Conservation (phyloP, 2,888 invertebrate genomes). For the Allacma fusca region DNA sequence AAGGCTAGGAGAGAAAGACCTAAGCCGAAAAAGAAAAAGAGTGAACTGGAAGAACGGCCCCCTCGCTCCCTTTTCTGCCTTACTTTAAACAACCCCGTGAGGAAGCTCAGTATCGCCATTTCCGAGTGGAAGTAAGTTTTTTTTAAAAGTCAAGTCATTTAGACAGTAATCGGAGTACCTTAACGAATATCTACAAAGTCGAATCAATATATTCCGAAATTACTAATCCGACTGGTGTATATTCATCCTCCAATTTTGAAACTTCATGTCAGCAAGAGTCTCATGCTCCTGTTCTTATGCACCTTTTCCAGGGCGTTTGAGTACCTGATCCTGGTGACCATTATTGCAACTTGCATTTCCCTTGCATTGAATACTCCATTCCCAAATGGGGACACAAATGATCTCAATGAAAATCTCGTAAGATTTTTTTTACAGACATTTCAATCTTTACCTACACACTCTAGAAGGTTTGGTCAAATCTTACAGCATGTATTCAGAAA, state of each 20-base stretch:
- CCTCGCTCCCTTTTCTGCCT: constrained; percentile 58
- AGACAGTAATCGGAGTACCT: too few species aligned
- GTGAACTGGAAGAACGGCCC: constrained; percentile 50
- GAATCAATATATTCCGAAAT: too few species aligned
- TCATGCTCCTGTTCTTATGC: too few species aligned
- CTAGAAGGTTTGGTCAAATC: too few species aligned
- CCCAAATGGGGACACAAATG: constrained; percentile 69
- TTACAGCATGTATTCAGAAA: too few species aligned
- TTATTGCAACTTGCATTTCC: constrained; percentile 71
- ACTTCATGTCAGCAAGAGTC: too few species aligned
- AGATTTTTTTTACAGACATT: constrained; percentile 61
- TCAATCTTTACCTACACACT: too few species aligned
- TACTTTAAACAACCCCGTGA: constrained; percentile 57
- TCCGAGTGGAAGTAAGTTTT: constrained; percentile 60
- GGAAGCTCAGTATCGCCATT: constrained; percentile 58
- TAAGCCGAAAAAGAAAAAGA: constrained; percentile 31
- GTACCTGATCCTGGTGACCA: constrained; percentile 70
- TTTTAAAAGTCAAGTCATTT: too few species aligned
- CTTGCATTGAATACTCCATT: constrained; percentile 71
- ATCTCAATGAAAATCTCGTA: constrained; percentile 68
- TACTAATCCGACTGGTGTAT: too few species aligned
- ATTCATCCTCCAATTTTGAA: too few species aligned
- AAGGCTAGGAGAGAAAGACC: constrained; percentile 4
- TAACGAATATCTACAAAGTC: too few species aligned
- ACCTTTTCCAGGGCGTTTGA: constrained; percentile 69